These are phyloP conservation scores for Argyrosomus regius DNA, from an alignment of 2,797 vertebrate genomes.

Conservation along the genomic window DNA sequence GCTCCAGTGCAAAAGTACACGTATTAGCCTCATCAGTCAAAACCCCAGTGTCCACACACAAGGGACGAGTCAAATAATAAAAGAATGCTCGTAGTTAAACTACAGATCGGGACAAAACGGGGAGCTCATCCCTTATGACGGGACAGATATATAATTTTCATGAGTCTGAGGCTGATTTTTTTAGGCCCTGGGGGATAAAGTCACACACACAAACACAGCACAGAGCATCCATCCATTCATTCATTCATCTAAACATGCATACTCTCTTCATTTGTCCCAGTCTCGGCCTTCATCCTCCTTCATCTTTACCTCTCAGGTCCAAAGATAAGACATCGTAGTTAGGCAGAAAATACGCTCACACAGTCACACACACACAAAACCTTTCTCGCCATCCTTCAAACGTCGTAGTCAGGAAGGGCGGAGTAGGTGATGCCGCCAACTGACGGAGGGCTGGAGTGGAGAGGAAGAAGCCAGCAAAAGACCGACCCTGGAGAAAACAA, in stretches of 20 bases:
- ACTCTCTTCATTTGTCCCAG: constrained; percentile 1
- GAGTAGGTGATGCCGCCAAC: constrained; percentile 85
- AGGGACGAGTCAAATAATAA: not conserved
- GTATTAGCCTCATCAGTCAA: constrained; percentile 2
- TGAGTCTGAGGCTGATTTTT: constrained; percentile 19
- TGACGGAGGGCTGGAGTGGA: constrained; percentile 82
- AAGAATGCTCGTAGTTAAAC: constrained; percentile 28
- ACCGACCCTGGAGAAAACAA: constrained; percentile 78
- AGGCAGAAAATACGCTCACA: constrained; percentile 60
- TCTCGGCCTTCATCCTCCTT: constrained; percentile 1
- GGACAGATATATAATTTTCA: constrained; percentile 10
- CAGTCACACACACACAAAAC: constrained; percentile 8
- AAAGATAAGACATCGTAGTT: constrained; percentile 77
- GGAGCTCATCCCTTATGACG: not conserved
- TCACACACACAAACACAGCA: not conserved
- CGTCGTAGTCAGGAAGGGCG: constrained; percentile 86
- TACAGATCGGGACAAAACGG: not conserved
- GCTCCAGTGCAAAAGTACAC: not conserved
- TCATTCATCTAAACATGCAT: not conserved
- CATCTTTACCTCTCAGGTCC: constrained; percentile 43
- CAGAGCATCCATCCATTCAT: not conserved
- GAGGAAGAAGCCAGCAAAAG: constrained; percentile 88
- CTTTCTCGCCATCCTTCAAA: constrained; percentile 63
- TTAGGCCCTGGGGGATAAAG: constrained; percentile 14
- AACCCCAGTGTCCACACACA: constrained; percentile 14